Percentiles rank a stretch among this genome's conserved stretches.
Conservation (phyloP, 2,797 vertebrate species). For the Trichosurus vulpecula region DNA sequence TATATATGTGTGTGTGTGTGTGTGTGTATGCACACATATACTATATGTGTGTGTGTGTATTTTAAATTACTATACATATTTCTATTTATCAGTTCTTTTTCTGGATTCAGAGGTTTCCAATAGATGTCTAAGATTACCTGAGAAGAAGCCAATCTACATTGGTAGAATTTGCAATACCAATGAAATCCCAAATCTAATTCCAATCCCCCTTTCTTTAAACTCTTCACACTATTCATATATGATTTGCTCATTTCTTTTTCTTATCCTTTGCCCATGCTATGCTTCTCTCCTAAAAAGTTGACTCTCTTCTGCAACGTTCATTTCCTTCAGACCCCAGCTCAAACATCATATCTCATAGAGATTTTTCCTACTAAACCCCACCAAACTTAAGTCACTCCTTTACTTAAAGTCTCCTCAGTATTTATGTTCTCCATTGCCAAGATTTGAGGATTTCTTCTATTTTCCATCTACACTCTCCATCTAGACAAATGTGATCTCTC, state of each 20-base stretch:
- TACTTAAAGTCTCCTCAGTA: background rate
- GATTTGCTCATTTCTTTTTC: background rate
- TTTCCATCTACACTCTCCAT: background rate
- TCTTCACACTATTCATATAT: background rate
- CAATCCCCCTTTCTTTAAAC: background rate
- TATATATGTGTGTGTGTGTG: too few species aligned
- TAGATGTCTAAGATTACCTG: background rate
- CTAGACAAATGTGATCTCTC: background rate
- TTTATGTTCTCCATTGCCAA: background rate
- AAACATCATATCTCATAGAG: background rate
- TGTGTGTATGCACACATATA: background rate
- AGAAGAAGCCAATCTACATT: background rate
- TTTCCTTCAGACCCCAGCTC: background rate
- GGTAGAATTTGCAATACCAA: background rate
- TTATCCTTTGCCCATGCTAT: background rate
- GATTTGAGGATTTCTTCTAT: background rate
- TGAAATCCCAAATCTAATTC: background rate
- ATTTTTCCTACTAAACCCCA: background rate
- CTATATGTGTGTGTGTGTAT: too few species aligned
- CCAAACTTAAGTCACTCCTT: background rate
- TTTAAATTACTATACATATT: background rate
- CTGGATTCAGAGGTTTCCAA: background rate
- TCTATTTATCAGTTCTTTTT: background rate
- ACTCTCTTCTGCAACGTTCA: background rate
- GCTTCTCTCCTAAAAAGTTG: background rate